Base-by-base conservation (phyloP, 2,888 invertebrate species). In the Synanthedon vespiformis region DNA sequence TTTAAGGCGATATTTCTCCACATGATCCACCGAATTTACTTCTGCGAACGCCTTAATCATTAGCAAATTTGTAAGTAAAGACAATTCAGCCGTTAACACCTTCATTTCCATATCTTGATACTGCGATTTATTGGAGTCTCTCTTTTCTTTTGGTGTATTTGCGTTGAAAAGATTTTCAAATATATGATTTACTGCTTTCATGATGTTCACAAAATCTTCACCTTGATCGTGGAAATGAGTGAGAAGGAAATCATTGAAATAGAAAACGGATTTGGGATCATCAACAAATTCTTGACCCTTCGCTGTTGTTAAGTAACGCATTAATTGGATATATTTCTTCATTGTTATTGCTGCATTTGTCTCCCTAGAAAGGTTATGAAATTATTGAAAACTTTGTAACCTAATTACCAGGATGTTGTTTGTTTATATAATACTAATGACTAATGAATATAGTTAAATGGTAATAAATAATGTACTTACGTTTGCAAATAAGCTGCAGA, bases 1-100 rank as follows among this genome's bases (percentile, higher is more conserved):
- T 77, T 94, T 94, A 0, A 96, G 74, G 0, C 90, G 86, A 58
- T 92, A 90, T 74, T 95, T 95, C 54, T 93, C 91, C 0, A 95
- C 91, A 0, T 96, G 96, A 85, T 98, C 98, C 4, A 97, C 92
- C 1, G 90, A 76, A 14, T 92, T 92, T 11, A 93, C 82, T 69
- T 90, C 89, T 0, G 90, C 86, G 66, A 91, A 88, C 4, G 93
- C 69, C 59, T 86, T 80, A 0, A 89, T 68, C 61, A 91, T 89
- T 1, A 91, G 59, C 16, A 89, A 72, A 58, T 91, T 91, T 3
- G 90, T 74, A 16, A 87, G 61, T 50, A 84, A 59, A 53, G 80
- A 78, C 13, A 84, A 55, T 60, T 82, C 66, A 1, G 72, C 64
- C 4, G 71, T 75, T 5, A 78, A 59, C 16, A 80, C 63, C 57